Base-by-base conservation (phyloP, 2,888 invertebrate genomes). In the Agrochola lychnidis region DNA sequence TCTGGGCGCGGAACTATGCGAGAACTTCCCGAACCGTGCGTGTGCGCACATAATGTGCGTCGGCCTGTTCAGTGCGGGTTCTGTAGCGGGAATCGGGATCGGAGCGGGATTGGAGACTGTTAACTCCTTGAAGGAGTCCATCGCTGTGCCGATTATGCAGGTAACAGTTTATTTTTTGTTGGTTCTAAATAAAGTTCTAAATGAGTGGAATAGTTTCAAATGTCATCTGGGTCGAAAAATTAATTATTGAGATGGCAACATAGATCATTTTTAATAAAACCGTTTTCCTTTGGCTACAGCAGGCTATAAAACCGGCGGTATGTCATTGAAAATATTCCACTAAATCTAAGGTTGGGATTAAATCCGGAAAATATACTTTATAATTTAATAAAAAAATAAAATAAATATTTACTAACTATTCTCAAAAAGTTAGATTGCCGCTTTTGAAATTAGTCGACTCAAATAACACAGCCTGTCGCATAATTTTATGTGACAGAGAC, bases 1-100 rank as follows among this genome's bases (percentile, higher is more conserved):
- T 87, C 96, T 98, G 67, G 98, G 98, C 0, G 97, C 98, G 0
- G 98, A 98, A 93, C 95, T 98, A 76, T 97, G 97, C 63, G 97
- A 97, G n/a, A 97, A 96, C 87, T 92, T 96, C 36, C 92, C 92
- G 0, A 91, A 92, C 0, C 90, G 93, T 0, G 79, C 95, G 66
- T 94, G 96, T 69, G 93, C 94, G 59, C 97, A 98, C 82, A 94
- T 98, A 36, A 85, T 97, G 14, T 97, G 97, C 64, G 97, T 98
- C 71, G 89, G 95, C 4, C 94, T 98, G 40, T 98, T 98, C 93
- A 97, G 98, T 16, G 93, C 97, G 2, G 98, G 98, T 0, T 98
- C 98, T 0, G 97, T 97, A 2, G 92, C 95, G 0, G 98, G 98
- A 10, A 98, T 98, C 67, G 97, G 97, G 0, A 87, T 97, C 0